Percentiles rank a stretch among this genome's conserved stretches.
Conservation (phyloP, 2,113 vertebrate genomes). For the Apus apus region DNA sequence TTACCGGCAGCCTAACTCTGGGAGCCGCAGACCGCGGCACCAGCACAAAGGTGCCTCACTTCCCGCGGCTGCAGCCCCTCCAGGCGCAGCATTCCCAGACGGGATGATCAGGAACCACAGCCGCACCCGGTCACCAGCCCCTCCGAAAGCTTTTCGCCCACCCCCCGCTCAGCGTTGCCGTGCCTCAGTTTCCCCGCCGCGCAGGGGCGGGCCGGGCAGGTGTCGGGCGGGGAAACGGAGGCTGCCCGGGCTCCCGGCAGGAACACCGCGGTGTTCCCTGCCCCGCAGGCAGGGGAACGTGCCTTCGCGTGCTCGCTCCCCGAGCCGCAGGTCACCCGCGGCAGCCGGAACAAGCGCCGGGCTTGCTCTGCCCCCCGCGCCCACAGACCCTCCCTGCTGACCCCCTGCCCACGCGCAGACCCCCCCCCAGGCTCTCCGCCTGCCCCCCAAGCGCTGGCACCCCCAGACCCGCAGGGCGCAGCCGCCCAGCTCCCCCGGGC, state of each 20-base stretch:
- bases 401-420: too few relatives aligned
- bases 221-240: background rate
- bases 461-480: too few relatives aligned
- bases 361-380: too few relatives aligned
- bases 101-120: fast-evolving
- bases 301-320: fast-evolving
- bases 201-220: too few relatives aligned
- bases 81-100: background rate
- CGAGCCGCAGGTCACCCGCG: background rate
- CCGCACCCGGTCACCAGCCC: fast-evolving
- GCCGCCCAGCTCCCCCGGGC: too few relatives aligned
- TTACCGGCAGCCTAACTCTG: too few relatives aligned
- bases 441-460: too few relatives aligned
- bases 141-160: fast-evolving
- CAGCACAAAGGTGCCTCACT: fast-evolving
- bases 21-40: fast-evolving
- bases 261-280: too few relatives aligned
- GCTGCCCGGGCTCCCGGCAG: background rate
- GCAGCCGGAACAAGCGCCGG: background rate
- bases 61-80: background rate
- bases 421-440: too few relatives aligned
- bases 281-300: background rate
- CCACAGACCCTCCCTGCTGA: too few relatives aligned
- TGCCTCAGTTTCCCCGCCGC: too few relatives aligned
- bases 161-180: too few relatives aligned